A percentile compares a stretch with the other conserved stretches of the same genome.
Conservation (phyloP, 1,140 invertebrate genomes). For the Reticulitermes speratus region DNA sequence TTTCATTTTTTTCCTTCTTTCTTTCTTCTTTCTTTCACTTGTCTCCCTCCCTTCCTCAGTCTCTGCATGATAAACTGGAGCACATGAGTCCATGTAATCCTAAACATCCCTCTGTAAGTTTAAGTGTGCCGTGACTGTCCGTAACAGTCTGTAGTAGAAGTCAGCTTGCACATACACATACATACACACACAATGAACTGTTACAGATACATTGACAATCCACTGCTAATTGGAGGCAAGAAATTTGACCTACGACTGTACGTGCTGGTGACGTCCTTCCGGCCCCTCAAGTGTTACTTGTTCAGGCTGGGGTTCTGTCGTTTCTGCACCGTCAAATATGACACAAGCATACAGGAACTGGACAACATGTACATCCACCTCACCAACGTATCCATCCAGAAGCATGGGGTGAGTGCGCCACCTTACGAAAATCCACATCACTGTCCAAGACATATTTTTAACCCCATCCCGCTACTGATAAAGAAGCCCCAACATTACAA, state of each 20-base stretch:
- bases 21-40: too few relatives aligned
- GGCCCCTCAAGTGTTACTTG: slow-evolving; percentile 75
- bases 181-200: slow-evolving; percentile 33
- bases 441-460: too few relatives aligned
- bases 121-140: too few relatives aligned
- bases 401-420: slow-evolving; percentile 66
- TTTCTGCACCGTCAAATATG: slow-evolving; percentile 81
- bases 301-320: slow-evolving; percentile 80
- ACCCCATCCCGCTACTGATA: too few relatives aligned
- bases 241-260: slow-evolving; percentile 88
- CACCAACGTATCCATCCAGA: slow-evolving; percentile 87
- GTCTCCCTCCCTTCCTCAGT: too few relatives aligned
- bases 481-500: too few relatives aligned
- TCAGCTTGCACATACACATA: background rate
- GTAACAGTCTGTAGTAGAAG: background rate
- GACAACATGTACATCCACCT: slow-evolving; percentile 87
- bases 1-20: too few relatives aligned
- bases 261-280: slow-evolving; percentile 81
- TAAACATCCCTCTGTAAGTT: background rate
- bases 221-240: slow-evolving; percentile 82
- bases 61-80: too few relatives aligned
- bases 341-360: slow-evolving; percentile 66
- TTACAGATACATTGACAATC: slow-evolving; percentile 76
- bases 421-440: background rate
- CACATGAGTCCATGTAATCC: background rate